A percentile compares a stretch with the other conserved stretches of the same genome.
phyloP scores from a whole-genome alignment of 2,113 vertebrate species.

The Aegypius monachus region DNA sequence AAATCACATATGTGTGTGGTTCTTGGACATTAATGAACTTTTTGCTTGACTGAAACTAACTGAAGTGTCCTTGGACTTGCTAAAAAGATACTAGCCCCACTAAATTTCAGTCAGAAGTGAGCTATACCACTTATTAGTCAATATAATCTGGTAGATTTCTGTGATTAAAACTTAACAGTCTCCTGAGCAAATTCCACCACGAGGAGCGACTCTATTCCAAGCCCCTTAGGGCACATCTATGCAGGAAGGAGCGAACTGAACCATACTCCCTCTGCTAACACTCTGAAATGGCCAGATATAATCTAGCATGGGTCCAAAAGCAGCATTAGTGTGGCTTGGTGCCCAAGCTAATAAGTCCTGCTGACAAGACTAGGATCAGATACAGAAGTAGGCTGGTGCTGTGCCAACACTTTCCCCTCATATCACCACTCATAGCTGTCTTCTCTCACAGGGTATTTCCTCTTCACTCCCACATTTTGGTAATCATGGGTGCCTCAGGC shows the following conservation, averaged over 20 bases:
- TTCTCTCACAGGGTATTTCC: not conserved
- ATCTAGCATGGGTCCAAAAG: not conserved
- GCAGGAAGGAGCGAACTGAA: conserved; percentile 7
- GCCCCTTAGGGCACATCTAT: not conserved
- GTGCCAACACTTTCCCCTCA: not conserved
- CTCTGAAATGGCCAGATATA: not conserved
- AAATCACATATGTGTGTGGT: conserved; percentile 1
- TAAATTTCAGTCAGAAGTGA: not conserved
- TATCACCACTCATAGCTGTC: not conserved
- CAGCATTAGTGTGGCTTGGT: not conserved
- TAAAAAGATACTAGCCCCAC: not conserved
- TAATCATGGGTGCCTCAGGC: not conserved
- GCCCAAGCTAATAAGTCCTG: not conserved
- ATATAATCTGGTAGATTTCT: not conserved
- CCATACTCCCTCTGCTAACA: not conserved
- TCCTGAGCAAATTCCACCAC: not conserved
- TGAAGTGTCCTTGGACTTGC: not conserved
- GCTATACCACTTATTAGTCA: not conserved
- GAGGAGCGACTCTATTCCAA: not conserved
- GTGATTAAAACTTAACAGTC: not conserved
- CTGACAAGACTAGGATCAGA: conserved; percentile 8
- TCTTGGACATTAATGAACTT: conserved; percentile 3
- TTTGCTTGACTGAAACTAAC: not conserved
- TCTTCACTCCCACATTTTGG: not conserved
- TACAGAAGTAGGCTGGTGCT: not conserved